phyloP scores from a whole-genome alignment of 2,888 invertebrate species.

The Microctonus brassicae region DNA sequence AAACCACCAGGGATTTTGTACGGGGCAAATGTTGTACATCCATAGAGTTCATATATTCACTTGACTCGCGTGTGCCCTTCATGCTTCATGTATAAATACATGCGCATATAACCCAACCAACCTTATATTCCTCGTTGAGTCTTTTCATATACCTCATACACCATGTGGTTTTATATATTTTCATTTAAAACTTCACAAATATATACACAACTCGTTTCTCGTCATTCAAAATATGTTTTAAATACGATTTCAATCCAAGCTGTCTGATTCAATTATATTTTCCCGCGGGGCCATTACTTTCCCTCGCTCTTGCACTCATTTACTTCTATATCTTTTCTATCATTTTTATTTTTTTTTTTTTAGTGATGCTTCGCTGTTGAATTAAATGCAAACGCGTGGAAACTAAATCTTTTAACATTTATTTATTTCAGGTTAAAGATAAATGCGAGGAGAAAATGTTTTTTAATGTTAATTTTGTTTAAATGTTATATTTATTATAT shows the following conservation, averaged over 20 bases:
- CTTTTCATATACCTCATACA: constrained; percentile 18
- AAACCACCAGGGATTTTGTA: constrained; percentile 20
- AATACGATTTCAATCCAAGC: constrained; percentile 2
- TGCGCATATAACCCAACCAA: not conserved
- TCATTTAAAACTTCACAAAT: not conserved
- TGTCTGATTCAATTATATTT: constrained; percentile 15
- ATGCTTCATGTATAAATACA: not conserved
- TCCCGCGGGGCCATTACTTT: not conserved
- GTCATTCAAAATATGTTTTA: constrained; percentile 21
- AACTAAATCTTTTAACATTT: not conserved
- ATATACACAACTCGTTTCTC: constrained; percentile 1
- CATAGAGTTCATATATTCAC: constrained; percentile 12
- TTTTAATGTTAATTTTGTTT: not conserved
- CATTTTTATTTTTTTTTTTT: not conserved
- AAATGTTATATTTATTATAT: too few relatives aligned
- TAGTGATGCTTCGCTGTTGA: not conserved
- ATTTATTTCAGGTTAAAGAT: not conserved
- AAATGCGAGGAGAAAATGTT: not conserved
- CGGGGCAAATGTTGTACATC: constrained; percentile 13
- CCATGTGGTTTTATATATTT: constrained; percentile 20
- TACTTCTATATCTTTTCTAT: not conserved
- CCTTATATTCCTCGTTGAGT: not conserved
- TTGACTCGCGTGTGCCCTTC: constrained; percentile 3
- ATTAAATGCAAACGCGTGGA: not conserved
- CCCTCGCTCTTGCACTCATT: not conserved